Conservation (phyloP, 2,888 invertebrate genomes). For the Anoplius nigerrimus region DNA sequence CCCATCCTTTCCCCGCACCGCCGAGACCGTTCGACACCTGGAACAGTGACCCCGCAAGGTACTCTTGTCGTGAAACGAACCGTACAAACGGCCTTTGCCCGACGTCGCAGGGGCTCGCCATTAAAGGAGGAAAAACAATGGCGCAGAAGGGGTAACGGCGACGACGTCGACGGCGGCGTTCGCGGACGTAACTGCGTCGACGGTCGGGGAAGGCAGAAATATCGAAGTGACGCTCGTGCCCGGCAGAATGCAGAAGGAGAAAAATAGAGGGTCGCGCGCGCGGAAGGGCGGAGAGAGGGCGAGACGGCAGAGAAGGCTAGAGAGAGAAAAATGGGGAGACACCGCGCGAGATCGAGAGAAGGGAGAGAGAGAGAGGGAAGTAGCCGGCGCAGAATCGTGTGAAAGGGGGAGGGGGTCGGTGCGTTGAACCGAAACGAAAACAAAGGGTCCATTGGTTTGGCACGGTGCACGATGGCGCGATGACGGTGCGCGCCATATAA, state of each 20-base stretch:
- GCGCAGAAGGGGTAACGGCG: conserved; percentile 20
- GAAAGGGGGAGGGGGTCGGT: conserved; percentile 40
- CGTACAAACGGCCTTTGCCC: conserved; percentile 13
- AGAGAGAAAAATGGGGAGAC: conserved; percentile 1
- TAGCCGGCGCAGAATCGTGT: conserved; percentile 1
- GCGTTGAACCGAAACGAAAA: conserved; percentile 66
- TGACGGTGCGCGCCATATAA: conserved; percentile 47
- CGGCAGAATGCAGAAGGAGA: conserved; percentile 37
- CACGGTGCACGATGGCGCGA: conserved; percentile 37
- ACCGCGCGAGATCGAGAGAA: conserved; percentile 4
- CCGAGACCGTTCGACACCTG: background rate
- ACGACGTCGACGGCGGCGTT: conserved; percentile 16
- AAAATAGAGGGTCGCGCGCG: conserved; percentile 13
- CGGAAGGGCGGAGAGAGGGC: conserved; percentile 4
- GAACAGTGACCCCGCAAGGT: conserved; percentile 22
- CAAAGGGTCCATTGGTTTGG: conserved; percentile 63
- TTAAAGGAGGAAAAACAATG: conserved; percentile 27
- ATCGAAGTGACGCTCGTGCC: conserved; percentile 47
- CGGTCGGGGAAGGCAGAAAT: conserved; percentile 45
- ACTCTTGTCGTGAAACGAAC: conserved; percentile 21
- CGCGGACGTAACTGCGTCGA: conserved; percentile 21
- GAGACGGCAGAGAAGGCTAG: conserved; percentile 1
- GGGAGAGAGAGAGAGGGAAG: conserved; percentile 9
- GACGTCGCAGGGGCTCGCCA: conserved; percentile 8
- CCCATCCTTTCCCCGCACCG: no score